Conservation (phyloP, 2,113 vertebrate genomes). For the Sterna hirundo region DNA sequence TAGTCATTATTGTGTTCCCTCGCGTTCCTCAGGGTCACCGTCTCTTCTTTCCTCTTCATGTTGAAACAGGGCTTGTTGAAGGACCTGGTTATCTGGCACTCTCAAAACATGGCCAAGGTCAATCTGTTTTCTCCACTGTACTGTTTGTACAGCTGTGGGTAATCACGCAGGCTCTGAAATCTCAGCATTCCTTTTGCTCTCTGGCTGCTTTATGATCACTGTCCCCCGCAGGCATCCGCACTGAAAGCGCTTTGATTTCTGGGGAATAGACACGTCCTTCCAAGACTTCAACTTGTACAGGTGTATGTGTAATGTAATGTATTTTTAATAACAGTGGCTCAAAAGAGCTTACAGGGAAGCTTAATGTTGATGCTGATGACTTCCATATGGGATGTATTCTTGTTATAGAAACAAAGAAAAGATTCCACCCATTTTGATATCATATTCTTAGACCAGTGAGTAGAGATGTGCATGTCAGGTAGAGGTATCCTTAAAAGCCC, state of each 20-base stretch:
- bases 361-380: constrained; percentile 13
- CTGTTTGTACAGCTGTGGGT: constrained; percentile 67
- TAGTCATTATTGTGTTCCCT: constrained; percentile 1
- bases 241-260: constrained; percentile 34
- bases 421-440: background rate
- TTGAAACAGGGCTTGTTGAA: constrained; percentile 30
- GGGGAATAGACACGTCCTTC: background rate
- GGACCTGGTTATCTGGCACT: constrained; percentile 60
- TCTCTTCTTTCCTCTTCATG: constrained; percentile 38
- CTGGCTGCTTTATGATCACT: constrained; percentile 34
- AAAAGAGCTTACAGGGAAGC: constrained; percentile 15
- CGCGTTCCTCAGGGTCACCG: background rate
- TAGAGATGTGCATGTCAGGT: background rate
- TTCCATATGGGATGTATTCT: constrained; percentile 1
- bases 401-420: background rate
- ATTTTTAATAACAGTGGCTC: constrained; percentile 17
- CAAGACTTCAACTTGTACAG: constrained; percentile 30
- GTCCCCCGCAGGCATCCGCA: background rate
- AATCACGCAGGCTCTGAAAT: constrained; percentile 53
- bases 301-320: constrained; percentile 18
- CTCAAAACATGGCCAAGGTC: constrained; percentile 63
- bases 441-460: background rate
- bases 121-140: constrained; percentile 53
- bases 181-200: constrained; percentile 55
- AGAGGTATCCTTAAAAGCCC: background rate